Percentiles rank a stretch among this genome's conserved stretches.
Evolutionary conservation across 2,113 vertebrate genomes (phyloP).

Genomic region (Panthera leo): DNA sequence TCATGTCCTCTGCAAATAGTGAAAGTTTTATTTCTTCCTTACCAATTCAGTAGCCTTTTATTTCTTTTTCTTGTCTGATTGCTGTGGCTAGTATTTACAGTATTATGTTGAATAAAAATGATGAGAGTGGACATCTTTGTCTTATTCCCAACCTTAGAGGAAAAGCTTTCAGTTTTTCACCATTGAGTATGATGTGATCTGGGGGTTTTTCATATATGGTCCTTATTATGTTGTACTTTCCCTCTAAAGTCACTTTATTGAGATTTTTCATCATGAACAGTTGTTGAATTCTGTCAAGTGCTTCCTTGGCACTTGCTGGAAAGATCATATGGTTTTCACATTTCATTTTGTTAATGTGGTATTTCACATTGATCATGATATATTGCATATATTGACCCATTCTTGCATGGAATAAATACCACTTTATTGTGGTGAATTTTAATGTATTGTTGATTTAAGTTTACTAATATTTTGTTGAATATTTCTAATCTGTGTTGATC

Average conservation of each 20-base stretch:
- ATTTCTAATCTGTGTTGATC: neutral
- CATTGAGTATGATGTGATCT: neutral
- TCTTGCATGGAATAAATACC: neutral
- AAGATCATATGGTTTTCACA: neutral
- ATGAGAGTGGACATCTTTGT: neutral
- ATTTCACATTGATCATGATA: neutral
- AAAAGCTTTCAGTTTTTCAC: neutral
- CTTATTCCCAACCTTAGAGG: neutral
- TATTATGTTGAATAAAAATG: neutral
- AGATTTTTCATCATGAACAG: neutral
- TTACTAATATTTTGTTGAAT: neutral
- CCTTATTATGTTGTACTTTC: neutral
- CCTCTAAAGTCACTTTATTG: neutral
- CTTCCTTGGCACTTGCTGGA: neutral
- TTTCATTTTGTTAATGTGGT: neutral
- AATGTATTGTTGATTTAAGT: neutral
- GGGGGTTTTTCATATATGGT: neutral
- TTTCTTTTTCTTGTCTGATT: neutral
- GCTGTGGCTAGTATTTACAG: neutral
- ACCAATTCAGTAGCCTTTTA: neutral
- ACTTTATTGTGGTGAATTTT: neutral
- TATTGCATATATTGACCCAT: neutral
- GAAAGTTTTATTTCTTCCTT: neutral
- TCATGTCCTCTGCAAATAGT: neutral
- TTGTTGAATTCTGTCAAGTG: neutral